Percentiles rank a stretch among this genome's conserved stretches.
Conservation (phyloP, 2,888 invertebrate genomes). For the Eupithecia pulchellata region DNA sequence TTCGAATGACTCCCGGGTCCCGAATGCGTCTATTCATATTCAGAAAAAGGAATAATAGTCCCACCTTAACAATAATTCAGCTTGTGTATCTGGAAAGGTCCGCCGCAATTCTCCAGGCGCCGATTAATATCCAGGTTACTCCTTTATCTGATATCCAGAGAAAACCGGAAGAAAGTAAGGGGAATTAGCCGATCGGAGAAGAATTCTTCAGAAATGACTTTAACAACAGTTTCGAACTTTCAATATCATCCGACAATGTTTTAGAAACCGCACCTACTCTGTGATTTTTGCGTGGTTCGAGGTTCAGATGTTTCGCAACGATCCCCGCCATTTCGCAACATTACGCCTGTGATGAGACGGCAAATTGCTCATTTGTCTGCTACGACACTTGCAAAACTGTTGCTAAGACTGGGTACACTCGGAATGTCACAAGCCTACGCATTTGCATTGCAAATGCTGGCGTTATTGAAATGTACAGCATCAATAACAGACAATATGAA, state of each 20-base stretch:
- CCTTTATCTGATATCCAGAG: conserved; percentile 56
- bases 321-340: conserved; percentile 68
- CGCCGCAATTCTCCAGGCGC: conserved; percentile 60
- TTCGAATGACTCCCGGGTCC: conserved; percentile 49
- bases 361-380: conserved; percentile 78
- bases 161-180: conserved; percentile 53
- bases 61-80: conserved; percentile 55
- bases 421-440: conserved; percentile 36
- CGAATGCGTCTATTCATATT: conserved; percentile 53
- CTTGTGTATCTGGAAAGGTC: conserved; percentile 53
- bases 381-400: conserved; percentile 69
- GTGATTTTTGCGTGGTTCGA: conserved; percentile 33
- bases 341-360: conserved; percentile 73
- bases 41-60: conserved; percentile 48
- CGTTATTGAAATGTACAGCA: conserved; percentile 32
- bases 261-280: conserved; percentile 23
- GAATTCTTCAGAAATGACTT: conserved; percentile 40
- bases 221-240: conserved; percentile 23
- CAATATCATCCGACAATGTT: conserved; percentile 21
- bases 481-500: conserved; percentile 22
- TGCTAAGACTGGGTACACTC: conserved; percentile 36
- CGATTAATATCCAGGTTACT: conserved; percentile 68
- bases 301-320: conserved; percentile 56
- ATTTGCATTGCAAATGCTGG: conserved; percentile 35
- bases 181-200: conserved; percentile 42